Percentiles rank a stretch among this genome's conserved stretches.
phyloP scores from a whole-genome alignment of 2,113 vertebrate genomes.

The Naja naja region DNA sequence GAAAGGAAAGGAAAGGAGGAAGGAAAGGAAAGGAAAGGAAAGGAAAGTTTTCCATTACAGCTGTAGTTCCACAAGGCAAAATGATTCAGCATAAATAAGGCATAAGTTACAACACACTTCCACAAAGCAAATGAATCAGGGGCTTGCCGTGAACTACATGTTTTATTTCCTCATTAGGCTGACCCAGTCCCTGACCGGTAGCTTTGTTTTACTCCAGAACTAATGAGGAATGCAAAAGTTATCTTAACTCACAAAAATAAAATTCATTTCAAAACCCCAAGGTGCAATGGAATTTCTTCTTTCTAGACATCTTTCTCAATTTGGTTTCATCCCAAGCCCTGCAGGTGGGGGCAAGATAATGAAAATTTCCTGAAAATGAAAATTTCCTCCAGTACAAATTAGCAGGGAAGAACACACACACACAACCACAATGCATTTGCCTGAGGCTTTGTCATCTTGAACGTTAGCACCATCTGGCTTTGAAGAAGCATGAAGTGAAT shows the following conservation, averaged over 20 bases:
- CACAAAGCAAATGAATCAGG: slow-evolving; percentile 11
- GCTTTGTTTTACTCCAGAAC: slow-evolving; percentile 21
- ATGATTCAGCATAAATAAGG: slow-evolving; percentile 19
- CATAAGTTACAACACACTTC: background rate
- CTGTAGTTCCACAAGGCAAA: background rate
- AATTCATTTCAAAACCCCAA: slow-evolving; percentile 13
- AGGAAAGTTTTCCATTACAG: background rate
- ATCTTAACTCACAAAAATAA: slow-evolving; percentile 24
- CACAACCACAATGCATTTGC: background rate
- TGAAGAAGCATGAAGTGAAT: background rate
- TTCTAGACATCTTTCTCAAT: background rate
- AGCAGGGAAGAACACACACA: background rate
- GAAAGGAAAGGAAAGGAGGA: background rate
- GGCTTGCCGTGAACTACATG: background rate
- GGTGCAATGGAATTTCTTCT: background rate
- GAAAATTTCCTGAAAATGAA: background rate
- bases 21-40: background rate
- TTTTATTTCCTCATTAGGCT: slow-evolving; percentile 34
- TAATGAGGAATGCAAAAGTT: slow-evolving; percentile 33
- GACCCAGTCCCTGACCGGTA: slow-evolving; percentile 29
- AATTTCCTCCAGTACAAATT: background rate
- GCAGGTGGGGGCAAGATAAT: background rate
- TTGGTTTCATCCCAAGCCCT: background rate
- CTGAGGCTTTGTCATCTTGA: background rate
- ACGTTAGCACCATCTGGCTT: background rate